Base-by-base conservation (phyloP, 2,888 invertebrate genomes). In the Galeruca laticollis region DNA sequence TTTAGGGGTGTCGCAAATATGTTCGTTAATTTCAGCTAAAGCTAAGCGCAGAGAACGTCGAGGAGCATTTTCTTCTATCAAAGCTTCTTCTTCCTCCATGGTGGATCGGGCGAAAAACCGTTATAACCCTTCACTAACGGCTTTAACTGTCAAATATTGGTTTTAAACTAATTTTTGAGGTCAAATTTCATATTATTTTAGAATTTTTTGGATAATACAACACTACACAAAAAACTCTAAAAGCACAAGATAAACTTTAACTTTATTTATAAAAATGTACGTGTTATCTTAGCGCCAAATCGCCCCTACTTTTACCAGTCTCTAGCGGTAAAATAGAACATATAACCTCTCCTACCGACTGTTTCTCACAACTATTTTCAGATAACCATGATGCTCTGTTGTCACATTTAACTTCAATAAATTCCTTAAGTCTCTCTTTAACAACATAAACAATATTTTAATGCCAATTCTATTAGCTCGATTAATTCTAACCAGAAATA, bases 21-120 rank as follows among this genome's bases (percentile, higher is more conserved):
- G 66, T 43, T 80, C 78, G 63, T 81, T 80, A 47, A 84, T 69
- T 76, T 84, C 84, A 11, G 79, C 79, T 31, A 84, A 73, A 13
- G 82, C 84, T 10, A 81, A 66, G 13, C 82, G 60, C 26, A 69
- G 56, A 4, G 72, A 72, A 40, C 72, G 63, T 8, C 72, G 69
- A 13, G 69, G 72, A 13, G 18, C 15, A 37, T 67, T 63, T 57
- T 64, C 69, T 35, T 69, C 72, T 35, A 60, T 60, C n/a, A 67
- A 47, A 40, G 60, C 54, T 59, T 69, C 66, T 20, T 61, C 49
- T 54, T 67, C 69, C 18, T 69, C 72, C 72, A 72, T 72, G 56
- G 20, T 56, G 26, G 2, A n/a, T 40, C 2, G 59, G 62, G 65
- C 61, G 26, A 52, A 71, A 71, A 64, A 40, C 71, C 71, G 71